A percentile compares a stretch with the other conserved stretches of the same genome.
Evolutionary conservation across 2,797 vertebrate species (phyloP).

Genomic region (Decapterus maruadsi): DNA sequence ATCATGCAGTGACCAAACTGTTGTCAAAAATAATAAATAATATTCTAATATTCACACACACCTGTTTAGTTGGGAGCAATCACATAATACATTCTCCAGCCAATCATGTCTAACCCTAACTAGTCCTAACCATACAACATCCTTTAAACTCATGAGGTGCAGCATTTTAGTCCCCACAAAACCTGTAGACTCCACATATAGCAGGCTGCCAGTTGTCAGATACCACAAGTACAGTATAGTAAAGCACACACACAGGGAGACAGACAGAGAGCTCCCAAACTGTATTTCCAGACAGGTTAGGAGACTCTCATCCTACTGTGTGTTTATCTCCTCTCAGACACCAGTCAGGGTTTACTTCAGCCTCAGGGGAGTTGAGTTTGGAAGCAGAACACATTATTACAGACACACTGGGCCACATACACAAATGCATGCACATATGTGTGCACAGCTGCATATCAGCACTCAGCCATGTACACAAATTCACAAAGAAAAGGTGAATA

Average conservation of each 20-base stretch:
- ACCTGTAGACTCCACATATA: not conserved
- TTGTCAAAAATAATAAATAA: not conserved
- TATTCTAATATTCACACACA: too few relatives aligned
- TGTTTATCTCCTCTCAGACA: constrained; percentile 53
- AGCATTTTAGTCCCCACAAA: not conserved
- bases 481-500: not conserved
- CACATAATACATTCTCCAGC: too few relatives aligned
- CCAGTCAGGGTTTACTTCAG: constrained; percentile 34
- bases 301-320: constrained; percentile 8
- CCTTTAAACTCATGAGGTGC: too few relatives aligned
- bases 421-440: constrained; percentile 11
- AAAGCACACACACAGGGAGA: not conserved
- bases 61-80: too few relatives aligned
- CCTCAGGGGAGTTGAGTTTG: constrained; percentile 51
- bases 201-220: too few relatives aligned
- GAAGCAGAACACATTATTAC: constrained; percentile 47
- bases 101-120: too few relatives aligned
- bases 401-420: constrained; percentile 16
- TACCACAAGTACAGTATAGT: not conserved
- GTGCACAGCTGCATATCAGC: constrained; percentile 18
- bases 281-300: constrained; percentile 19
- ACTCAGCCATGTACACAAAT: not conserved
- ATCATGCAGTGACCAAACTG: not conserved
- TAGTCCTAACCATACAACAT: too few relatives aligned
- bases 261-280: not conserved